Evolutionary conservation across 2,113 vertebrate genomes (phyloP), one percentile per base, ranked within the genome.

Genomic region (Phalacrocorax carbo): DNA sequence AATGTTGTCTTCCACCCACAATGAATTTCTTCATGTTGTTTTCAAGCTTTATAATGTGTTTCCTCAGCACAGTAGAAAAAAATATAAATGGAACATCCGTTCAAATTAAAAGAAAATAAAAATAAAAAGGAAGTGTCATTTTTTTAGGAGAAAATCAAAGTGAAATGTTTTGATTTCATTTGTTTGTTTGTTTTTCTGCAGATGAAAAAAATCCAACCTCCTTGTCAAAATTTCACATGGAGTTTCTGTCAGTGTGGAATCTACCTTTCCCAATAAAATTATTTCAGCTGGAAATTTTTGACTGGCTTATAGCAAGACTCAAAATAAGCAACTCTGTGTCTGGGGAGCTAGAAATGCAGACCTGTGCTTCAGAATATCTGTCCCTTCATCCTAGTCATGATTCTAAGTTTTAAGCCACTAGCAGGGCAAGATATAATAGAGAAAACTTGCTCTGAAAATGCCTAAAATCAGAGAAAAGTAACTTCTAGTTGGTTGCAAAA

Each of bases 41-140:
- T 96, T 88, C 78, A 93, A 90, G 88, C 6, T 90, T 90, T 78
- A 32, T 65, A 65, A 82, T 44, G 19, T 93, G 44, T 88, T 96
- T 90, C n/a, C 30, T 73, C 49, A 88, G 46, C 49, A 91, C 5
- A 15, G 40, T 2, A 52, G 65, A 42, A 84, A 44, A 15, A 82
- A 58, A 64, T 64, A 61, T 65, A 72, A 82, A 90, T 46, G 57
- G n/a, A 91, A 85, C 55, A 91, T 72, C 6, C 20, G 26, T 80
- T 85, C 15, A 70, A 89, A 93, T 87, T 94, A 82, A 85, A 92
- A 57, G 11, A 79, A 93, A 88, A 87, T 64, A 76, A 68, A 75
- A 91, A 66, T 20, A 52, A 92, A 84, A 32, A 30, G 1, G 9
- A 48, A 71, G 2, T 10, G 3, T 7, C 4, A 38, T 38, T 42